Evolutionary conservation across 2,888 invertebrate species (phyloP).

Genomic region (Rosalia funebris): DNA sequence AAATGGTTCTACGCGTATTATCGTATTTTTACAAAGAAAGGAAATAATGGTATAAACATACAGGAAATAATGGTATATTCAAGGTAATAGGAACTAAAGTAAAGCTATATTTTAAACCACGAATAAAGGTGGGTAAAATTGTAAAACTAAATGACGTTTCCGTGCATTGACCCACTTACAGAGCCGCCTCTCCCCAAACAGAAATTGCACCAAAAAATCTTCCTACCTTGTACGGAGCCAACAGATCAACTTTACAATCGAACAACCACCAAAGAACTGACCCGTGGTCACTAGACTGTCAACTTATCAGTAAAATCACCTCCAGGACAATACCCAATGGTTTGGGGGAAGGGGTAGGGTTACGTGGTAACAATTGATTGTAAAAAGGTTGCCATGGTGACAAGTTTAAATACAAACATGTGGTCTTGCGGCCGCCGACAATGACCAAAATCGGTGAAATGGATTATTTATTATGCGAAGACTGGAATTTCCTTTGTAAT

Average conservation of each 20-base stretch:
- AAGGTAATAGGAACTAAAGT: too few species aligned
- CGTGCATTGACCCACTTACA: neutral
- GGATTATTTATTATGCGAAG: slow-evolving; percentile 11
- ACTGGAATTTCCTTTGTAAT: slow-evolving; percentile 8
- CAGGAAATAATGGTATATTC: too few species aligned
- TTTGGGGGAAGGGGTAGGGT: slow-evolving; percentile 52
- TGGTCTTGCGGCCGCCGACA: slow-evolving; percentile 13
- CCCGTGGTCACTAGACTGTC: slow-evolving; percentile 59
- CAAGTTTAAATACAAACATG: slow-evolving; percentile 61
- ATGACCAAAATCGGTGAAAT: slow-evolving; percentile 22
- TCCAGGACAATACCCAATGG: slow-evolving; percentile 57
- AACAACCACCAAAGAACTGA: slow-evolving; percentile 59
- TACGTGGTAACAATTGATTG: slow-evolving; percentile 64
- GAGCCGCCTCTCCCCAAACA: neutral
- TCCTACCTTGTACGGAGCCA: slow-evolving; percentile 9
- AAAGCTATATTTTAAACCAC: too few species aligned
- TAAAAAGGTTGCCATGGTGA: slow-evolving; percentile 60
- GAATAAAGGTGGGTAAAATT: too few species aligned
- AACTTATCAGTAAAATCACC: slow-evolving; percentile 60
- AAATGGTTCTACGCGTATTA: too few species aligned
- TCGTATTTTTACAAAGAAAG: too few species aligned
- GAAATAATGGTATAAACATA: too few species aligned
- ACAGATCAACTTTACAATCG: slow-evolving; percentile 46
- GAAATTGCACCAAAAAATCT: slow-evolving; percentile 1
- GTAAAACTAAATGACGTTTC: too few species aligned